Base-by-base conservation (phyloP, 2,797 vertebrate genomes). In the Chelmon rostratus region DNA sequence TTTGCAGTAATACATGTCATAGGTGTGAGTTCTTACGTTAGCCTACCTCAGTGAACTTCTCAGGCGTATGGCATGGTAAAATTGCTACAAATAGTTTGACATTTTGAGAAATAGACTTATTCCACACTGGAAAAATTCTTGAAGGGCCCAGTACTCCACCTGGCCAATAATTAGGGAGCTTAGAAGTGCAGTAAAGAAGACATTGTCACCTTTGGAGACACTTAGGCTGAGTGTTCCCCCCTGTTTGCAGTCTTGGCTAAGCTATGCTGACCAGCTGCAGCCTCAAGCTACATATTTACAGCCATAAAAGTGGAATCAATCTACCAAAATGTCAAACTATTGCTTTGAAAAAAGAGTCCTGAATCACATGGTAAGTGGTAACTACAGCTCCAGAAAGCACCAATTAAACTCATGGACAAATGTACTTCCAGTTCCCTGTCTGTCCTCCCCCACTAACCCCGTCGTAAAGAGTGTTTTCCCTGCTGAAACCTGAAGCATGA, bases 31-130 rank as follows among this genome's bases (percentile, higher is more conserved):
- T 83, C 49, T 85, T 71, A 73, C 74, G 35, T 64, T 54, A 76
- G 70, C 84, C 81, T 86, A 88, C 82, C 81, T 88, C 85, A 79
- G 25, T 63, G 13, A 82, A 75, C 47, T 40, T 68, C 37, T 50
- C 23, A 49, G 44, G 50, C 75, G 53, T 58, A 21, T 44, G 56
- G 62, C 44, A 76, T 53, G 38, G 53, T 44, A 10, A 73, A 78
- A 58, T 64, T 72, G 21, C 21, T 70, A 63, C 46, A 67, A 79
- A 66, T 66, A 69, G 74, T 70, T 83, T 37, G 50, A 76, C 68
- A 83, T 81, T 83, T 73, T 76, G 25, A 31, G 31, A 68, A 59
- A 50, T 8, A 59, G 5, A 8, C n/a, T 52, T 18, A 53, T 64
- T 67, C 1, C 5, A 71, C 19, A 75, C 8, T 0, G 3, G 63